Percentiles rank a stretch among this genome's conserved stretches.
These are phyloP conservation scores for Cavia aperea DNA, from an alignment of 2,113 vertebrate species.

Conservation along the genomic window DNA sequence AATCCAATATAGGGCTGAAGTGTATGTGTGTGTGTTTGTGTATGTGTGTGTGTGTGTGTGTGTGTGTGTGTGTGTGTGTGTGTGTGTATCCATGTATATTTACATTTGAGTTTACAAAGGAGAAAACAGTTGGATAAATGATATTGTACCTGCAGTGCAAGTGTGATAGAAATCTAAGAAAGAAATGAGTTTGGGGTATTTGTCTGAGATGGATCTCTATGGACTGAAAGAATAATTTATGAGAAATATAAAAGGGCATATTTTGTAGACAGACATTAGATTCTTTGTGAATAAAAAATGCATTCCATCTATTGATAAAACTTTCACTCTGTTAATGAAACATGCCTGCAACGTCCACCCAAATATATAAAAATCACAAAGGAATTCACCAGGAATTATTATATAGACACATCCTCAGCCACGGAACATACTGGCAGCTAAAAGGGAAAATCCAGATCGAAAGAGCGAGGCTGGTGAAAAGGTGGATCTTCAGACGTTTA, in stretches of 20 bases:
- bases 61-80: background rate
- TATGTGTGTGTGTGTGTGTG: background rate
- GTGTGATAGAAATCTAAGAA: background rate
- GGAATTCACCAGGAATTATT: background rate
- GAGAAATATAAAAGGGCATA: background rate
- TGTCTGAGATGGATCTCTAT: background rate
- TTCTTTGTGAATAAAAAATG: background rate
- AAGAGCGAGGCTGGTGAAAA: background rate
- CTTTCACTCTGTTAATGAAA: background rate
- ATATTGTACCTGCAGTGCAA: background rate
- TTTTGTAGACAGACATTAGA: conserved; percentile 15
- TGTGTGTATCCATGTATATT: background rate
- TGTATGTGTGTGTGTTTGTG: rapidly evolving
- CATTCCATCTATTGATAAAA: background rate
- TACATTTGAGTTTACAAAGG: background rate
- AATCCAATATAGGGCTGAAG: background rate
- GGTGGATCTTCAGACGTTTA: background rate
- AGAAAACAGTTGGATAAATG: background rate
- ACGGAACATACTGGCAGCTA: background rate
- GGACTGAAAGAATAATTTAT: background rate
- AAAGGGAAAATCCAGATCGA: background rate
- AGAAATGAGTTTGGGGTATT: background rate
- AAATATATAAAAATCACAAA: background rate
- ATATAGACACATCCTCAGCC: background rate
- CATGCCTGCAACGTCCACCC: background rate